phyloP scores from a whole-genome alignment of 2,113 vertebrate species.

The Melanostigma gelatinosum region DNA sequence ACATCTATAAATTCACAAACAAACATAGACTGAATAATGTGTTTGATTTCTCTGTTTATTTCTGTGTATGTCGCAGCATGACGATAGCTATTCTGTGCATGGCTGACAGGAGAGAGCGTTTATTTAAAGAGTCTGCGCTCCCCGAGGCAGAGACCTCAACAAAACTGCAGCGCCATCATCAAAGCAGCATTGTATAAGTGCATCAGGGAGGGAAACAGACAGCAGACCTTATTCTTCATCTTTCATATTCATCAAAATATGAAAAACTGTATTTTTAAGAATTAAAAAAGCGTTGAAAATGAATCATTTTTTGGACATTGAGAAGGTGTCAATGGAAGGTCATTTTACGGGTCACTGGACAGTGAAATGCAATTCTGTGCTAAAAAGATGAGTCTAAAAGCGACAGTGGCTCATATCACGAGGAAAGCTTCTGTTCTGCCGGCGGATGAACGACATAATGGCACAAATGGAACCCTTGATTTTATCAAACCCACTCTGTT shows the following conservation, averaged over 20 bases:
- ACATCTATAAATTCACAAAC: not conserved
- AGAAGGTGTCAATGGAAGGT: conserved; percentile 18
- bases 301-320: conserved; percentile 20
- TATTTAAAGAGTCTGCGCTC: conserved; percentile 51
- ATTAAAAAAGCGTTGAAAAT: conserved; percentile 4
- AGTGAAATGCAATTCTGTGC: conserved; percentile 44
- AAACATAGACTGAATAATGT: not conserved
- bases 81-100: not conserved
- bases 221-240: not conserved
- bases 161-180: conserved; percentile 13
- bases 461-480: not conserved
- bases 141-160: conserved; percentile 11
- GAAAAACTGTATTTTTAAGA: not conserved
- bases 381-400: conserved; percentile 26
- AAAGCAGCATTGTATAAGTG: conserved; percentile 11
- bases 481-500: not conserved
- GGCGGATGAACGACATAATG: conserved; percentile 7
- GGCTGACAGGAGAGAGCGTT: conserved; percentile 52
- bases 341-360: conserved; percentile 46
- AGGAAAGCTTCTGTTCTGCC: conserved; percentile 1
- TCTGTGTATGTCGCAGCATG: conserved; percentile 1
- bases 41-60: not conserved
- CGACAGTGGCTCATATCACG: conserved; percentile 9
- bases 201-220: not conserved
- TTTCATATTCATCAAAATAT: not conserved